These are phyloP conservation scores for Gasterosteus nipponicus DNA, from an alignment of 2,113 vertebrate genomes.

Conservation along the genomic window DNA sequence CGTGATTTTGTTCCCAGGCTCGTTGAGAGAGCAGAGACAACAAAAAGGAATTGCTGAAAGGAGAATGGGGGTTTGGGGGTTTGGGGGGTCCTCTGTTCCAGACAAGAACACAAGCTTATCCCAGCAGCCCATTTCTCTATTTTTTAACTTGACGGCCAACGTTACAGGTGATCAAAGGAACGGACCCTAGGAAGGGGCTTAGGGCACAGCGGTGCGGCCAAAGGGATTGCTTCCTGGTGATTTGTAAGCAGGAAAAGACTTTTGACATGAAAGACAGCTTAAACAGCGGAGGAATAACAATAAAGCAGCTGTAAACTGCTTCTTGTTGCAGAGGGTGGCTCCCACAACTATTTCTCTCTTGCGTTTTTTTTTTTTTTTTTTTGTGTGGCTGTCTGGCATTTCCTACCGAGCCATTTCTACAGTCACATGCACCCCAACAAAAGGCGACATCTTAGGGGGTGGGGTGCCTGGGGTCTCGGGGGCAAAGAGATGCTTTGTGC, in stretches of 20 bases:
- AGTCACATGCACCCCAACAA: constrained; percentile 77
- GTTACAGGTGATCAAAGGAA: constrained; percentile 90
- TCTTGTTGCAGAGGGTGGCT: constrained; percentile 73
- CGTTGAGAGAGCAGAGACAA: constrained; percentile 63
- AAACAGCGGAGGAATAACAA: constrained; percentile 87
- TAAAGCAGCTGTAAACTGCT: constrained; percentile 84
- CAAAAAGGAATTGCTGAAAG: constrained; percentile 76
- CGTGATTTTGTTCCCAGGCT: constrained; percentile 78
- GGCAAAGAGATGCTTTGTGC: constrained; percentile 75
- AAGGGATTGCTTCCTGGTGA: constrained; percentile 86
- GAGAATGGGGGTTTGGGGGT: constrained; percentile 51
- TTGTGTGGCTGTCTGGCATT: constrained; percentile 70
- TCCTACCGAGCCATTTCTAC: constrained; percentile 75
- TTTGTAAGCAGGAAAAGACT: constrained; percentile 94
- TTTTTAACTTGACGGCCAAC: constrained; percentile 87
- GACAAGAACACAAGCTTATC: constrained; percentile 85
- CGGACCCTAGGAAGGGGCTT: constrained; percentile 82
- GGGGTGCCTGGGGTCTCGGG: constrained; percentile 69
- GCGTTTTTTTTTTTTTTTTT: constrained; percentile 60
- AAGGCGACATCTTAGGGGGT: constrained; percentile 76
- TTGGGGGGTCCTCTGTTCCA: constrained; percentile 69
- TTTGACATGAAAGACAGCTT: constrained; percentile 92
- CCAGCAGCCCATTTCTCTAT: constrained; percentile 83
- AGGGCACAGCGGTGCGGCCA: constrained; percentile 80
- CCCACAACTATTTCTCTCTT: constrained; percentile 72